Percentiles rank a stretch among this genome's conserved stretches.
Evolutionary conservation across 2,113 vertebrate species (phyloP).

Genomic region (Antennarius striatus): DNA sequence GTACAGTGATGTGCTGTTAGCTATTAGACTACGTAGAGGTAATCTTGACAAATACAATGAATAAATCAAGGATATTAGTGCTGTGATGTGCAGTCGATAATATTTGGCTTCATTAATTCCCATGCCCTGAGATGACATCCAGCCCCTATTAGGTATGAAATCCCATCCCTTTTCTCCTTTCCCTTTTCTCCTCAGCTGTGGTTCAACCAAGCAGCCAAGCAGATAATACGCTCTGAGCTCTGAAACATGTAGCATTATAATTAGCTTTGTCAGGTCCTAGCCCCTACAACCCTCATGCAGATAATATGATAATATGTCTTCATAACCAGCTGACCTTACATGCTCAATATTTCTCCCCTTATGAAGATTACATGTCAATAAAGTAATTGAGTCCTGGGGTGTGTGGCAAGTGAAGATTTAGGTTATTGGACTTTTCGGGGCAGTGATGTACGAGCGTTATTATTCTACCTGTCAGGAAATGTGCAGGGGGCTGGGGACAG

Average conservation of each 20-base stretch:
- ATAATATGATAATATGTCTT: conserved; percentile 99
- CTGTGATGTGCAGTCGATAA: conserved; percentile 71
- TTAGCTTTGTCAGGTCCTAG: conserved; percentile 99
- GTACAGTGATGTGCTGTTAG: conserved; percentile 45
- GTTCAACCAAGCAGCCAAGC: conserved; percentile 83
- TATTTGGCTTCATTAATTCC: conserved; percentile 80
- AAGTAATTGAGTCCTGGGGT: conserved; percentile 99
- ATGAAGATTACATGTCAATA: conserved; percentile 99
- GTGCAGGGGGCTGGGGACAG: conserved; percentile 88
- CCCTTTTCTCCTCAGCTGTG: conserved; percentile 74
- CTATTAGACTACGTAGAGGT: conserved; percentile 46
- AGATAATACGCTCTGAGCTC: conserved; percentile 97
- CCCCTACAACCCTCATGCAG: conserved; percentile 99
- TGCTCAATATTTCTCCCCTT: conserved; percentile 99
- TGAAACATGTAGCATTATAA: conserved; percentile 99
- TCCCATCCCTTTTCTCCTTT: conserved; percentile 84
- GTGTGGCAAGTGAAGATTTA: conserved; percentile 98
- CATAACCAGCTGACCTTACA: conserved; percentile 99
- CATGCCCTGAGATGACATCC: conserved; percentile 75
- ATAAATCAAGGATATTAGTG: conserved; percentile 70
- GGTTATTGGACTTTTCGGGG: conserved; percentile 95
- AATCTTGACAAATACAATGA: conserved; percentile 64
- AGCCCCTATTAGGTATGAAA: conserved; percentile 82
- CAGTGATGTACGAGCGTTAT: conserved; percentile 99
- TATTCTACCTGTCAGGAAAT: conserved; percentile 96